Conservation (phyloP, 2,113 vertebrate genomes). For the Rhipidura dahli region DNA sequence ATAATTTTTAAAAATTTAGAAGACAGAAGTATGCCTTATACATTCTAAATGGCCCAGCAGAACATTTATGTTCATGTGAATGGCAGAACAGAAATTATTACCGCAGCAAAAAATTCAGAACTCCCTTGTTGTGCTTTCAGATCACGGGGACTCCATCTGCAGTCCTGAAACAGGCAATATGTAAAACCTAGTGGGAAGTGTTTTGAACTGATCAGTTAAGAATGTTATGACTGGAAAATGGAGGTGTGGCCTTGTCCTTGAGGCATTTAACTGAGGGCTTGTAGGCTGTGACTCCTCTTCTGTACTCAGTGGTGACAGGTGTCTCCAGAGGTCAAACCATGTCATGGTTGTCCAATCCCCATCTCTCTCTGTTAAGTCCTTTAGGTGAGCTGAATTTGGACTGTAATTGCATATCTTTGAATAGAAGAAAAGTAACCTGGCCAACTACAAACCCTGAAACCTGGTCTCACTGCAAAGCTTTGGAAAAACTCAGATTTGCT, state of each 20-base stretch:
- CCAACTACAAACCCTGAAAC: background rate
- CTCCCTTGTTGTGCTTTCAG: background rate
- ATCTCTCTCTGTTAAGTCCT: background rate
- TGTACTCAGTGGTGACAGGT: rapidly evolving
- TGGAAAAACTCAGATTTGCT: background rate
- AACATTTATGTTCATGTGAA: background rate
- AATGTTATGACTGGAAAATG: background rate
- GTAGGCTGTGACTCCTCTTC: background rate
- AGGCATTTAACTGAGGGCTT: background rate
- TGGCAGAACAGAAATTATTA: background rate
- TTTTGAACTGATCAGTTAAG: background rate
- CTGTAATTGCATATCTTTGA: background rate
- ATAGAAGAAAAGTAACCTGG: background rate
- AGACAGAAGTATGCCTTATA: background rate
- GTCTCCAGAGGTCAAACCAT: background rate
- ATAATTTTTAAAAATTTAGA: rapidly evolving
- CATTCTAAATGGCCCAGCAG: background rate
- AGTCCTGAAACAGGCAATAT: background rate
- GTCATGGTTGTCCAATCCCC: rapidly evolving
- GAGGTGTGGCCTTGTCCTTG: background rate
- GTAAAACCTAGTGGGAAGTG: background rate
- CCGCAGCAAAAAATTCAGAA: background rate
- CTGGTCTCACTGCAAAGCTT: background rate
- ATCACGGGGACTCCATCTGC: background rate
- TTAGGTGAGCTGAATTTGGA: background rate